Conservation (phyloP, 1,140 invertebrate genomes). For the Procambarus clarkii region DNA sequence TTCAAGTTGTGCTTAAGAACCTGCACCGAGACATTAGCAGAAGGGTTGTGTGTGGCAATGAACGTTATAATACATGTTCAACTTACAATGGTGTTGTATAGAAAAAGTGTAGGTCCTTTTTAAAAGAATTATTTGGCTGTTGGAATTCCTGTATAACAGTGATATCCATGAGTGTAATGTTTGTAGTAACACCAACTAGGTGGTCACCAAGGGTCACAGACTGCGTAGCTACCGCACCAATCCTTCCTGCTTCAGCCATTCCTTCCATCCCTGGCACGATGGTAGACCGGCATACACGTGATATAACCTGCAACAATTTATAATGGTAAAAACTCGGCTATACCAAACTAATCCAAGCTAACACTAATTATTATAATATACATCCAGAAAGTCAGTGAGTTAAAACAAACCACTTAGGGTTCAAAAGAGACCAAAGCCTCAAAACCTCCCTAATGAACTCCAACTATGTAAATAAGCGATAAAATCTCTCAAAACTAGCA, state of each 20-base stretch:
- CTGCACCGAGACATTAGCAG: no score
- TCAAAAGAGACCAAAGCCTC: no score
- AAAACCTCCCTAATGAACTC: no score
- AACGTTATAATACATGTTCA: not conserved
- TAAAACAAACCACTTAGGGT: no score
- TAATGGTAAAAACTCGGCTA: no score
- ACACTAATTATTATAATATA: no score
- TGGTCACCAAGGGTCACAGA: conserved; percentile 78
- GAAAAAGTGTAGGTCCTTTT: conserved; percentile 76
- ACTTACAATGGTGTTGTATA: conserved; percentile 76
- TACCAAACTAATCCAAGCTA: no score
- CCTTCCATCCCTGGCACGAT: conserved; percentile 75
- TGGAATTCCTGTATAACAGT: conserved; percentile 75
- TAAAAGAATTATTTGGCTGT: conserved; percentile 59
- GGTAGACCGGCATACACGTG: conserved; percentile 78
- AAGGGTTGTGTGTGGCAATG: no score
- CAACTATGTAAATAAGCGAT: no score
- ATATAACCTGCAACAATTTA: conserved; percentile 72
- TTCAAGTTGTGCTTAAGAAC: no score
- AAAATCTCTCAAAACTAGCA: no score
- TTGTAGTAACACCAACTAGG: conserved; percentile 77
- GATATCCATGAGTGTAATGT: conserved; percentile 74
- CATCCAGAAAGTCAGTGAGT: no score
- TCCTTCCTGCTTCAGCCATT: conserved; percentile 47
- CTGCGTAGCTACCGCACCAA: conserved; percentile 76